Base-by-base conservation (phyloP, 2,888 invertebrate species). In the Baronia brevicornis region DNA sequence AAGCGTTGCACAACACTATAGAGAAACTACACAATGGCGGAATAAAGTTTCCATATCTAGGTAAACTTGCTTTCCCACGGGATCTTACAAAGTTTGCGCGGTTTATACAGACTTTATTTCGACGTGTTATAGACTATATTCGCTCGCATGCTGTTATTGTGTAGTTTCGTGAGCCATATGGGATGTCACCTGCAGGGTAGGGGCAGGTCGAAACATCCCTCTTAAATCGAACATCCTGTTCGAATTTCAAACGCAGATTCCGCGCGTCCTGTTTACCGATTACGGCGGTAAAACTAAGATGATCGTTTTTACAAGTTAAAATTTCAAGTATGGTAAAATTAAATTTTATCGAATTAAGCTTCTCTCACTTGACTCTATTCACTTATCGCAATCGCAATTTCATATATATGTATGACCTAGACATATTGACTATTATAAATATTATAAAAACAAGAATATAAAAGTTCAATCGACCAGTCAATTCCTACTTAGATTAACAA, bases 181-280 rank as follows among this genome's bases (percentile, higher is more conserved):
- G 54, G 54, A 50, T 61, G 67, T 66, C 75, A 78, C 77, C 77
- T 77, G 74, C 62, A 49, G 70, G 78, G 73, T 75, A 80, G 77
- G 58, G 79, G 77, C 66, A 73, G 73, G 77, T 77, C 74, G 60
- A 51, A 54, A 65, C 73, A 79, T 79, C 82, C 80, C 80, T 79
- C 82, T 77, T 71, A 64, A 48, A 45, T 52, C 51, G 56, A 57
- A 56, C 68, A 69, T 70, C 69, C 69, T 72, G 71, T 55, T 57
- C 41, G 51, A 57, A 60, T 60, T 65, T 55, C 60, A 56, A 63
- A 67, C 57, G 60, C 54, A 46, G 56, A 66, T 69, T 71, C 60
- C 54, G 70, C 67, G 64, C 65, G 67, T 70, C 72, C 72, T 72
- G 69, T 59, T 58, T 64, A 45, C 38, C 42, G 53, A 53, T 47